These are phyloP conservation scores for Sardinella longiceps DNA, from an alignment of 2,797 vertebrate species.

Conservation along the genomic window DNA sequence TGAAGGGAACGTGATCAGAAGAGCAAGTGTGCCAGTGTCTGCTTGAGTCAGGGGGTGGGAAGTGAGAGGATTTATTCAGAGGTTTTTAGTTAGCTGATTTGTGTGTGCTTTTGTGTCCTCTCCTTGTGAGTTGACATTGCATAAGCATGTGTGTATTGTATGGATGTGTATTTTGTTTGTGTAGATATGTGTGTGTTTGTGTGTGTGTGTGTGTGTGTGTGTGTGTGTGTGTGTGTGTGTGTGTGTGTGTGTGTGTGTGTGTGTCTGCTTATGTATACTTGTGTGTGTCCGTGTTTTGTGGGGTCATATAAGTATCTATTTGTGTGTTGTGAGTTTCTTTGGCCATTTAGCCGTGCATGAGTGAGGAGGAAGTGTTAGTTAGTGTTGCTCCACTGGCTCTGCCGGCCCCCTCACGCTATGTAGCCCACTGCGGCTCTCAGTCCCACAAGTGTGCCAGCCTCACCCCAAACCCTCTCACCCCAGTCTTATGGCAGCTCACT, in stretches of 20 bases:
- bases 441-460: background rate
- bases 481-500: too few relatives aligned
- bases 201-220: background rate
- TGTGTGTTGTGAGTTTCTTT: background rate
- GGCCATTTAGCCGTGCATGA: background rate
- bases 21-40: background rate
- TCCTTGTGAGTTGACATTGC: too few relatives aligned
- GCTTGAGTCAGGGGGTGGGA: background rate
- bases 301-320: background rate
- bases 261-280: constrained; percentile 23
- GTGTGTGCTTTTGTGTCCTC: too few relatives aligned
- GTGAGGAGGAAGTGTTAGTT: background rate
- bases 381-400: background rate
- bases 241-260: background rate
- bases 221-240: background rate
- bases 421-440: background rate
- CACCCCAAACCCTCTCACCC: background rate
- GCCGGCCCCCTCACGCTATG: background rate
- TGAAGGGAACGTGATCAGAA: background rate
- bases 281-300: background rate
- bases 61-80: too few relatives aligned
- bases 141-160: background rate
- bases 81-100: too few relatives aligned
- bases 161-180: too few relatives aligned
- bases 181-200: background rate